These are phyloP conservation scores for Podarcis siculus DNA, from an alignment of 2,797 vertebrate species.

Conservation along the genomic window DNA sequence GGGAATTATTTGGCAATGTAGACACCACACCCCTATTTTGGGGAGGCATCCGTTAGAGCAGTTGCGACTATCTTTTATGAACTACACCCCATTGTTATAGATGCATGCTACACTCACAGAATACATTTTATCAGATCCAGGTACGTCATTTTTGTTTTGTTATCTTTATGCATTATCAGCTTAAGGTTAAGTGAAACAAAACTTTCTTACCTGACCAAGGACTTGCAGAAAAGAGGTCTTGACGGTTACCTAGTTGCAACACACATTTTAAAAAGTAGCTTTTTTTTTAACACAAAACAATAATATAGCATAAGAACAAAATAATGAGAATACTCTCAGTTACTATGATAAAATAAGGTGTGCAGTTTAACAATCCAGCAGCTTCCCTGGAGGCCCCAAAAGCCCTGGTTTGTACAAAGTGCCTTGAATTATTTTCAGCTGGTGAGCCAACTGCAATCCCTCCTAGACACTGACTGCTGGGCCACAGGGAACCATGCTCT, in stretches of 20 bases:
- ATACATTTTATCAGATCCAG: not conserved
- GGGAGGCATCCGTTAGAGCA: not conserved
- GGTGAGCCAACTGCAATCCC: not conserved
- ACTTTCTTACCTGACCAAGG: constrained; percentile 90
- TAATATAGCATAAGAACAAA: not conserved
- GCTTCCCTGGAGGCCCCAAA: not conserved
- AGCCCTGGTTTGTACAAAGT: not conserved
- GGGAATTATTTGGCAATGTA: not conserved
- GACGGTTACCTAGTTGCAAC: constrained; percentile 84
- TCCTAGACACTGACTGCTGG: not conserved
- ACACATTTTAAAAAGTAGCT: constrained; percentile 31
- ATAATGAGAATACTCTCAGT: not conserved
- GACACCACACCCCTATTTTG: not conserved
- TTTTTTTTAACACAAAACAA: not conserved
- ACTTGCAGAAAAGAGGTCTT: constrained; percentile 89
- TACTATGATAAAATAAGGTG: not conserved
- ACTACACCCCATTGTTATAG: not conserved
- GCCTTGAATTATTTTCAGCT: not conserved
- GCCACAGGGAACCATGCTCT: not conserved
- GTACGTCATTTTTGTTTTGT: not conserved
- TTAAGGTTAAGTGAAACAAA: not conserved
- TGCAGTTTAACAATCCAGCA: not conserved
- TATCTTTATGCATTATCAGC: not conserved
- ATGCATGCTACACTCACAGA: not conserved
- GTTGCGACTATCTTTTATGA: not conserved